phyloP scores from a whole-genome alignment of 2,888 invertebrate genomes.

The Tiliacea aurago region DNA sequence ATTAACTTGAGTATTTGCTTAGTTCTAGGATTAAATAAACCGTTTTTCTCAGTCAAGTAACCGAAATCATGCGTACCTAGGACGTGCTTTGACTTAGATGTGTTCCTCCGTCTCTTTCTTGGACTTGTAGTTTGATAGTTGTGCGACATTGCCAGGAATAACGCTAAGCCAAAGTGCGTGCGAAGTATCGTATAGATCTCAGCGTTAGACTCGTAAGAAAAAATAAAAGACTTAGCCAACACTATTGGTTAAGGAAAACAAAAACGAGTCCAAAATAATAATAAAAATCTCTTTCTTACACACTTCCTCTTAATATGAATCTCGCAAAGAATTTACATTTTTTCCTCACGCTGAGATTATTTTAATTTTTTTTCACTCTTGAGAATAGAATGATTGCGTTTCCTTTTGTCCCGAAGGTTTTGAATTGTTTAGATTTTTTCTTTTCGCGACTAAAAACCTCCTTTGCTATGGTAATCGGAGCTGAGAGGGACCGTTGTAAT shows the following conservation, averaged over 20 bases:
- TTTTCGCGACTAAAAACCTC: constrained; percentile 50
- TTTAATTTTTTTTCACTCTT: constrained; percentile 48
- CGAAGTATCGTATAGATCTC: not conserved
- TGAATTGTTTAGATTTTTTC: constrained; percentile 66
- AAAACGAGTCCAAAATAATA: not conserved
- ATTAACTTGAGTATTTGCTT: constrained; percentile 24
- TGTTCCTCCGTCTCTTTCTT: not conserved
- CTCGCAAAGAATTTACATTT: constrained; percentile 51
- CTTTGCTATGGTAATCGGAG: constrained; percentile 68
- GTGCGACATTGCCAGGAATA: no score
- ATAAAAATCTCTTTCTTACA: constrained; percentile 17
- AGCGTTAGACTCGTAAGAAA: not conserved
- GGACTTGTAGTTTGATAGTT: not conserved
- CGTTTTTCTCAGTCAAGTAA: not conserved
- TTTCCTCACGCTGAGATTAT: constrained; percentile 29
- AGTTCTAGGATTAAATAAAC: not conserved
- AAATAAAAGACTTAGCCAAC: not conserved
- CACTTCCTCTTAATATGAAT: constrained; percentile 46
- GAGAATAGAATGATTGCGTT: constrained; percentile 54
- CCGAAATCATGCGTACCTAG: no score
- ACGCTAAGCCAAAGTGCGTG: not conserved
- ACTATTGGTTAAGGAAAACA: not conserved
- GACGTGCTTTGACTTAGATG: not conserved
- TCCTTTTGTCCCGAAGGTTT: constrained; percentile 57
- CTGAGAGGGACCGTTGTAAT: constrained; percentile 65